A percentile compares a stretch with the other conserved stretches of the same genome.
Evolutionary conservation across 2,888 invertebrate genomes (phyloP).

Genomic region (Tiliacea citrago): DNA sequence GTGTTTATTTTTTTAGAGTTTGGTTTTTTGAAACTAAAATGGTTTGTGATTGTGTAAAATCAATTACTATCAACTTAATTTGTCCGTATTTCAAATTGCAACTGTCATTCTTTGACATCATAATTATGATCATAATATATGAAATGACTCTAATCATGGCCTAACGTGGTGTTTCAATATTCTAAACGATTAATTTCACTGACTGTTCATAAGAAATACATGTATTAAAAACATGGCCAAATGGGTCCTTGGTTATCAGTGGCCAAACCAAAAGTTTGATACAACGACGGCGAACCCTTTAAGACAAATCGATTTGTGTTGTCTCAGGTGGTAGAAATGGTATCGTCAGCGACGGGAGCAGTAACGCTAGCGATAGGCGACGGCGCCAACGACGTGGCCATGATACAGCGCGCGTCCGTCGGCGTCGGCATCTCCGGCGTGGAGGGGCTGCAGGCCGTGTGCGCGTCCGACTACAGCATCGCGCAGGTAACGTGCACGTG

Average conservation of each 20-base stretch:
- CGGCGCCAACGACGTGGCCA: constrained; percentile 99
- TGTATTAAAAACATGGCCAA: not conserved
- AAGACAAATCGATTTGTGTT: not conserved
- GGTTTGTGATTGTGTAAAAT: not conserved
- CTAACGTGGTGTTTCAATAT: not conserved
- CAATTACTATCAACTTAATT: not conserved
- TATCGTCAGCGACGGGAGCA: constrained; percentile 94
- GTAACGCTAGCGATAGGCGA: constrained; percentile 99
- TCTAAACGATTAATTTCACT: too few species aligned
- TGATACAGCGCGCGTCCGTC: constrained; percentile 99
- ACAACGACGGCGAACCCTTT: not conserved
- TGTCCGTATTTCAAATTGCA: not conserved
- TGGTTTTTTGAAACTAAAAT: not conserved
- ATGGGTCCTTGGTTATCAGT: too few species aligned
- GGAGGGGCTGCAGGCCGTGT: constrained; percentile 99
- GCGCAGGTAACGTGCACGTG: constrained; percentile 88
- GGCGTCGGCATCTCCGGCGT: constrained; percentile 99
- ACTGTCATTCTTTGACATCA: not conserved
- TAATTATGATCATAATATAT: too few species aligned
- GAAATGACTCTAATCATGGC: not conserved
- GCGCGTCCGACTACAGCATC: constrained; percentile 99
- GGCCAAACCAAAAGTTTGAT: not conserved
- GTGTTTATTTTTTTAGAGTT: too few species aligned
- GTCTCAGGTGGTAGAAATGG: constrained; percentile 94
- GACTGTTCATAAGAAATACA: not conserved